Evolutionary conservation across 2,113 vertebrate genomes (phyloP).

Genomic region (Lepisosteus osseus): DNA sequence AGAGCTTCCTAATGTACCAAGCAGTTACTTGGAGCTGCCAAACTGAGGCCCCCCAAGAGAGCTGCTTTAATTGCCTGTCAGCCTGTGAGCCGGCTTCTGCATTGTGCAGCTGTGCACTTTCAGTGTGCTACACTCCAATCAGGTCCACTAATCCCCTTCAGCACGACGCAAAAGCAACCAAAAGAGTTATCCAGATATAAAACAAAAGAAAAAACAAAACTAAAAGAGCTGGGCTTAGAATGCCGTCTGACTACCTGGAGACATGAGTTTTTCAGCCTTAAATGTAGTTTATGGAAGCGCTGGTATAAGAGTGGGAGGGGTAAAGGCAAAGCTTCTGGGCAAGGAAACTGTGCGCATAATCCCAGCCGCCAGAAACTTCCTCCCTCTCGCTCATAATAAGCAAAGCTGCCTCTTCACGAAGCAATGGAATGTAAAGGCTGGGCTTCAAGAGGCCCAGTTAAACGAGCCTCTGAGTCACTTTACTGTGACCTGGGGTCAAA

Average conservation of each 20-base stretch:
- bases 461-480: conserved; percentile 91
- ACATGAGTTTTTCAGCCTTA: conserved; percentile 59
- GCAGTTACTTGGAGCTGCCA: conserved; percentile 62
- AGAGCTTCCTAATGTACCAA: conserved; percentile 57
- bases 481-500: conserved; percentile 89
- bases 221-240: background rate
- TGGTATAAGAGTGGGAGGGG: conserved; percentile 79
- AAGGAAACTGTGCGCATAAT: conserved; percentile 85
- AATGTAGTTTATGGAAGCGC: conserved; percentile 65
- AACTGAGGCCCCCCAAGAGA: conserved; percentile 66
- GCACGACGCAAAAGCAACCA: conserved; percentile 50
- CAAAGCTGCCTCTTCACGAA: conserved; percentile 76
- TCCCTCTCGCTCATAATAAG: conserved; percentile 69
- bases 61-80: conserved; percentile 73
- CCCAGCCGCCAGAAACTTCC: conserved; percentile 78
- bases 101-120: conserved; percentile 76
- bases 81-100: conserved; percentile 69
- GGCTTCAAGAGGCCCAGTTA: conserved; percentile 88
- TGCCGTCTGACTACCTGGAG: conserved; percentile 25
- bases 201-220: conserved; percentile 34
- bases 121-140: conserved; percentile 43
- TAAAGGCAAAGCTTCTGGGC: conserved; percentile 65
- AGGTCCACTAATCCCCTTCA: conserved; percentile 48
- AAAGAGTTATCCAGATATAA: conserved; percentile 55
- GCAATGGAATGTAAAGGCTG: conserved; percentile 90